Conservation (phyloP, 1,140 invertebrate genomes). For the Eupeodes corollae region DNA sequence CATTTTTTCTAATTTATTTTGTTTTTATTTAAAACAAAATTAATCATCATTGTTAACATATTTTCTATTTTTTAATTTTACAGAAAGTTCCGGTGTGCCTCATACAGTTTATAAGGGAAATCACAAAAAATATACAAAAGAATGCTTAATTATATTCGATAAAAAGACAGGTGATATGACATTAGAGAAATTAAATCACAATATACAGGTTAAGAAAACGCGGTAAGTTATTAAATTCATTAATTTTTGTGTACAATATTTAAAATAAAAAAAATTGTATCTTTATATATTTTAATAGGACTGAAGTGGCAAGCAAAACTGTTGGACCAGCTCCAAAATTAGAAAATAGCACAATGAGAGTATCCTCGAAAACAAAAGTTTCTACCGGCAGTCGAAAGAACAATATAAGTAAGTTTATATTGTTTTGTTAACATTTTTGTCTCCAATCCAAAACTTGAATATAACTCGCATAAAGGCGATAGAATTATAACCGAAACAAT, state of each 20-base stretch:
- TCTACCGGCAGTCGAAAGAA: conserved; percentile 34
- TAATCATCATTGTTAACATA: not conserved
- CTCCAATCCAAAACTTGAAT: no score
- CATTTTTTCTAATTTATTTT: no score
- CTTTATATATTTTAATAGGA: conserved; percentile 13
- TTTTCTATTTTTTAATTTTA: conserved; percentile 3
- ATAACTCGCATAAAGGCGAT: no score
- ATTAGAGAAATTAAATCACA: conserved; percentile 78
- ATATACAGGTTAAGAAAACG: conserved; percentile 91
- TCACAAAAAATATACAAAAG: conserved; percentile 80
- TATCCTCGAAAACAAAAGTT: conserved; percentile 34
- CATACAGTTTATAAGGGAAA: conserved; percentile 91
- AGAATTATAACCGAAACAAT: no score
- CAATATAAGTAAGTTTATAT: conserved; percentile 33
- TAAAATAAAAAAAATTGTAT: not conserved
- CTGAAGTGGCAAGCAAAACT: conserved; percentile 29
- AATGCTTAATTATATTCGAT: conserved; percentile 92
- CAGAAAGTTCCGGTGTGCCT: conserved; percentile 62
- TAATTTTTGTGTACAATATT: no score
- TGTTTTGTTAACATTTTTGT: no score
- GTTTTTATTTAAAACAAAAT: not conserved
- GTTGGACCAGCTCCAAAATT: conserved; percentile 19
- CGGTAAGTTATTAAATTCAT: conserved; percentile 43
- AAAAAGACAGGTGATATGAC: conserved; percentile 82
- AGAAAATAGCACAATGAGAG: conserved; percentile 34